Evolutionary conservation across 2,797 vertebrate species (phyloP).

Genomic region (Oreortyx pictus): DNA sequence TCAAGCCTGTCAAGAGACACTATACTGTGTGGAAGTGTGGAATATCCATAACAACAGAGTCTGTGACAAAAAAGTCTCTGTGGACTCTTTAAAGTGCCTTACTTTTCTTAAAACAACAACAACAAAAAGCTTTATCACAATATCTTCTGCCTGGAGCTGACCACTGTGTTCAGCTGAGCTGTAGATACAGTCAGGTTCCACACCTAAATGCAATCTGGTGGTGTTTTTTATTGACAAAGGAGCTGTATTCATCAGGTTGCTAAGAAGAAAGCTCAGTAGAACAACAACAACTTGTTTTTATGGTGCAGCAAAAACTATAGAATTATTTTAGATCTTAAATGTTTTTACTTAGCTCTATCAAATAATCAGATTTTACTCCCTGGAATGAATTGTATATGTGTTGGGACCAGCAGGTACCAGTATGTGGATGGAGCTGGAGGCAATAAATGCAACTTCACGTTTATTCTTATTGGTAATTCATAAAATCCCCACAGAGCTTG

Average conservation of each 20-base stretch:
- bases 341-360: conserved; percentile 79
- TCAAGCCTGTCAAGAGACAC: background rate
- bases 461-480: conserved; percentile 90
- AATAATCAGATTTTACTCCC: conserved; percentile 78
- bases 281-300: conserved; percentile 36
- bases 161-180: background rate
- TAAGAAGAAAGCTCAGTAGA: conserved; percentile 38
- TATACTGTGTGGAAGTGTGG: background rate
- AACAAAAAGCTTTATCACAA: background rate
- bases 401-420: conserved; percentile 81
- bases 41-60: background rate
- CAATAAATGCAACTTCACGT: conserved; percentile 94
- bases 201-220: background rate
- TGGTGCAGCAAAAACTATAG: conserved; percentile 61
- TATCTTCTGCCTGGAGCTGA: background rate
- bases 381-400: conserved; percentile 76
- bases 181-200: background rate
- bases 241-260: background rate
- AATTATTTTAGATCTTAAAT: conserved; percentile 74
- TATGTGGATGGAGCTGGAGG: conserved; percentile 75
- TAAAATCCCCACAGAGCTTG: conserved; percentile 87
- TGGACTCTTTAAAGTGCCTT: background rate
- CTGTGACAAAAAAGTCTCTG: background rate
- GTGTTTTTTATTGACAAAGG: background rate
- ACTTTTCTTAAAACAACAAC: background rate